Conservation (phyloP, 1,140 invertebrate genomes). For the Sinonovacula constricta region DNA sequence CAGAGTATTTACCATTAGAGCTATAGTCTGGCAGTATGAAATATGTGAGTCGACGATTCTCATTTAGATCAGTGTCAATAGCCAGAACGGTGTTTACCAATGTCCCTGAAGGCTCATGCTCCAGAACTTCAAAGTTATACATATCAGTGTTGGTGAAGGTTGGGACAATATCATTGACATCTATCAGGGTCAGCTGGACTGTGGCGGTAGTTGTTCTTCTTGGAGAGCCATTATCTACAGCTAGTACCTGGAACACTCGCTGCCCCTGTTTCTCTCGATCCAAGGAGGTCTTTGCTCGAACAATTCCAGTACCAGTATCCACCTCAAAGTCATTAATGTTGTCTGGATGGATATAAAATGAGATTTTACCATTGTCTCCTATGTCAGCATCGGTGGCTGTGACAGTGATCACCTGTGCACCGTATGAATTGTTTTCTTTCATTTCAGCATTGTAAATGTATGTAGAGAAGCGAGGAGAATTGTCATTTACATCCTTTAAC, state of each 20-base stretch:
- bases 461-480: conserved; percentile 42
- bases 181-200: conserved; percentile 36
- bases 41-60: conserved; percentile 35
- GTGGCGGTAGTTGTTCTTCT: conserved; percentile 35
- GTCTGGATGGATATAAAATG: conserved; percentile 54
- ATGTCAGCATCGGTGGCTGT: conserved; percentile 49
- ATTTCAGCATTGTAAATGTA: conserved; percentile 45
- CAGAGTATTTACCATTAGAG: conserved; percentile 8
- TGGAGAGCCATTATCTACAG: conserved; percentile 33
- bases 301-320: conserved; percentile 21
- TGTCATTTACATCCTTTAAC: conserved; percentile 52
- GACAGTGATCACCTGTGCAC: conserved; percentile 49
- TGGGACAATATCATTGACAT: conserved; percentile 48
- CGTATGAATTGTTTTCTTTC: conserved; percentile 62
- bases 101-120: conserved; percentile 42
- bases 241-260: conserved; percentile 44
- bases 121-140: conserved; percentile 53
- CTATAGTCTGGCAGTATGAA: conserved; percentile 24
- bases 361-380: conserved; percentile 49
- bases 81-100: conserved; percentile 39
- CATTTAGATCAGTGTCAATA: conserved; percentile 38
- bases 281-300: conserved; percentile 29
- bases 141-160: conserved; percentile 18
- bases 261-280: conserved; percentile 35
- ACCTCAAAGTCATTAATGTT: conserved; percentile 40